Conservation (phyloP, 92 coral and sea anemone genomes). For the Porites cylindrica region DNA sequence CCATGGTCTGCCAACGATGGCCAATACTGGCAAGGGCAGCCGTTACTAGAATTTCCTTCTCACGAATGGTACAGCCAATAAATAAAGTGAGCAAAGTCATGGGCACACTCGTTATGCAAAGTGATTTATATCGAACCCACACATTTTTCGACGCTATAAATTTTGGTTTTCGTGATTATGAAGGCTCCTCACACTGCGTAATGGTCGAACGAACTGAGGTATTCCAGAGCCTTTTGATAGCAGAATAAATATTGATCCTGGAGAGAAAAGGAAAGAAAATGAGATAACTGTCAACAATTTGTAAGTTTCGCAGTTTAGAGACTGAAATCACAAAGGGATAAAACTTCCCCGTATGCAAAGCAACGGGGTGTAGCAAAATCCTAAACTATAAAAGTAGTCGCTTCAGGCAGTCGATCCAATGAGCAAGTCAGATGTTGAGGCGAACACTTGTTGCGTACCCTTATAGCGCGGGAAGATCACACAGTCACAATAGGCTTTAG, state of each 20-base stretch:
- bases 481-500: too few species aligned
- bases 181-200: constrained; percentile 72
- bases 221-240: constrained; percentile 95
- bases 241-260: constrained; percentile 97
- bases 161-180: neutral
- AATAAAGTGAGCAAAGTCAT: neutral
- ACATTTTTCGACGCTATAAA: neutral
- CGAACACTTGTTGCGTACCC: too few species aligned
- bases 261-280: neutral
- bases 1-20: neutral
- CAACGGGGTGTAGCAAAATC: too few species aligned
- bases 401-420: too few species aligned
- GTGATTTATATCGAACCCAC: neutral
- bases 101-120: neutral
- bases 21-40: neutral
- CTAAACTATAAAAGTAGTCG: too few species aligned
- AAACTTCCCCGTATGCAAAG: too few species aligned
- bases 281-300: neutral
- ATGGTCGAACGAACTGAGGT: constrained; percentile 98
- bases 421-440: too few species aligned
- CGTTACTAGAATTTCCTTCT: neutral
- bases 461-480: too few species aligned
- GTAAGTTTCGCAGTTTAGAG: neutral
- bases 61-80: neutral
- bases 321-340: neutral